Evolutionary conservation across 2,888 invertebrate genomes (phyloP), one percentile per base, ranked within the genome.

Genomic region (Ephialtes manifestator): DNA sequence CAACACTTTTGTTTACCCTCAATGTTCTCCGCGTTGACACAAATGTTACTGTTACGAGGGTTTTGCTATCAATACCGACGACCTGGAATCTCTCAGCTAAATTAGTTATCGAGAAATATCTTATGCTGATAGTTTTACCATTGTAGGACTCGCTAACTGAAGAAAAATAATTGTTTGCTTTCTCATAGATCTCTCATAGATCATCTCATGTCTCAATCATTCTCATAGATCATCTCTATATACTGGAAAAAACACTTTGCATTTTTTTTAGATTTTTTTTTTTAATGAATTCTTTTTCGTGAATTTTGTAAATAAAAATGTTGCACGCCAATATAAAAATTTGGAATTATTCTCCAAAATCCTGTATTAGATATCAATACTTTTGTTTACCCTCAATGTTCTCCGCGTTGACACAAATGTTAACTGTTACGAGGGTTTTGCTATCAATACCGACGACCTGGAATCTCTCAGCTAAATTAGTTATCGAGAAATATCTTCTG

Each of bases 1-100:
- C n/a, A n/a, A n/a, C n/a, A n/a, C n/a, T n/a, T n/a, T n/a, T n/a
- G 81, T 71, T 81, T 67, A 81, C 72, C 81, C 83, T 75, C 53
- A 28, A 71, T 48, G 35, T 53, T 80, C 18, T 74, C 68, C n/a
- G 75, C 83, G 46, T 60, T 72, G 46, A 35, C 67, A 48, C 83
- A 83, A 84, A 80, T 86, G 83, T 84, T 85, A 70, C 77, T 75
- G 65, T 76, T 83, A 4, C 58, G 58, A 58, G 28, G 58, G 13
- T 58, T 13, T 58, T 24, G 58, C 58, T 28, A 58, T 58, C 53
- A 46, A 53, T 58, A 35, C 46, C 60, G 35, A 43, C 13, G 20
- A 63, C 53, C 46, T 43, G 70, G n/a, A 51, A 18, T 39, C 55
- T 63, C 65, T 8, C 5, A 18, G 8, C 53, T 55, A 11, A 24